phyloP scores from a whole-genome alignment of 1,140 invertebrate species.

The Neuroterus valhalla region DNA sequence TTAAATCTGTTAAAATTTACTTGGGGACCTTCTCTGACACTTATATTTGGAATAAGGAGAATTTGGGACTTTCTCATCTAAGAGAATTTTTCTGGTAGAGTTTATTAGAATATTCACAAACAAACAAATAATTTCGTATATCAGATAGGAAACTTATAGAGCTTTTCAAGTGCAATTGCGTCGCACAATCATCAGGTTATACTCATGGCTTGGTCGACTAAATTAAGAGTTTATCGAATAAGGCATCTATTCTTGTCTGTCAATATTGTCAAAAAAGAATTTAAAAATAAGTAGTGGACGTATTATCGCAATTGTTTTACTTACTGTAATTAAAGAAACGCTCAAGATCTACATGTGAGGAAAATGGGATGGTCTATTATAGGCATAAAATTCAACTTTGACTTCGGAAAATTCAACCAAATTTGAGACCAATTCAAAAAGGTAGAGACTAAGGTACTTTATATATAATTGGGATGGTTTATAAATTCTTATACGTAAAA shows the following conservation, averaged over 20 bases:
- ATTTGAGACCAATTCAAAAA: neutral
- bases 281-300: neutral
- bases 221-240: constrained; percentile 9
- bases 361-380: constrained; percentile 7
- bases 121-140: no score
- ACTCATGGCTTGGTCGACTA: constrained; percentile 3
- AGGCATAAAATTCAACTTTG: constrained; percentile 8
- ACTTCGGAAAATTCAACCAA: neutral
- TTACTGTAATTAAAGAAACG: constrained; percentile 9
- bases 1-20: neutral
- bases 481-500: no score
- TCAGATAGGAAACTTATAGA: constrained; percentile 1
- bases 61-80: neutral
- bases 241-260: neutral
- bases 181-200: constrained; percentile 49
- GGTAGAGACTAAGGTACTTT: neutral
- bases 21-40: constrained; percentile 6
- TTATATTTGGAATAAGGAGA: neutral
- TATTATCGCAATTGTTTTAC: neutral
- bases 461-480: no score
- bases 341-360: neutral
- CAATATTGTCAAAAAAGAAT: neutral
- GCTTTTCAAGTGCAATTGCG: constrained; percentile 44
- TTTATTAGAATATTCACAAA: no score
- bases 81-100: no score